phyloP scores from a whole-genome alignment of 2,113 vertebrate genomes.

The Chrysochloris asiatica region DNA sequence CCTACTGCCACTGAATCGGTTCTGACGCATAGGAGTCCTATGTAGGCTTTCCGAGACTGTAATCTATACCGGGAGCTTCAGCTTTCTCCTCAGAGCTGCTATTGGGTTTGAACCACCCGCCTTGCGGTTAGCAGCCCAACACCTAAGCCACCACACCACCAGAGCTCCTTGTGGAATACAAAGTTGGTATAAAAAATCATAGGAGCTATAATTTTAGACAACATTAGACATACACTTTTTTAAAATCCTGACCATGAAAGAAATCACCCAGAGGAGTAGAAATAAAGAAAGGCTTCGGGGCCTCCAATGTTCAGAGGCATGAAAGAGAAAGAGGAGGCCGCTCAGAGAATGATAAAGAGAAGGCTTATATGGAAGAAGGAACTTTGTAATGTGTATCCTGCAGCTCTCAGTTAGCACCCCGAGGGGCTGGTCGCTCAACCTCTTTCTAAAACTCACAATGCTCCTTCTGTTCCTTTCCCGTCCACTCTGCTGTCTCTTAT shows the following conservation, averaged over 20 bases:
- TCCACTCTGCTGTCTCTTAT: neutral
- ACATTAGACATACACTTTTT: neutral
- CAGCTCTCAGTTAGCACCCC: too few species aligned
- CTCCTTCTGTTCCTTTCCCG: too few species aligned
- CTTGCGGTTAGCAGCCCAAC: too few species aligned
- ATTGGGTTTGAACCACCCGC: too few species aligned
- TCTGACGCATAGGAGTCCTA: too few species aligned
- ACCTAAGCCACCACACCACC: too few species aligned
- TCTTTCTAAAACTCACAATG: neutral
- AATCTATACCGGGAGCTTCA: too few species aligned
- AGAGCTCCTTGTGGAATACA: accelerated
- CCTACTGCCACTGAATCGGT: too few species aligned
- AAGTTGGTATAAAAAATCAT: neutral
- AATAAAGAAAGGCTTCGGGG: neutral
- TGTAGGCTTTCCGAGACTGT: too few species aligned
- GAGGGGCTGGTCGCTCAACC: neutral
- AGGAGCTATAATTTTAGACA: neutral
- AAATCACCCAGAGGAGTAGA: neutral
- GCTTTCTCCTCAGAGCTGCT: too few species aligned
- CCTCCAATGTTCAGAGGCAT: neutral
- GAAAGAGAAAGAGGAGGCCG: neutral
- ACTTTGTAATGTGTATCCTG: accelerated
- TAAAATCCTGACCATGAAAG: neutral
- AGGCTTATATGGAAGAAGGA: neutral
- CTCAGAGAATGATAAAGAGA: neutral